Base-by-base conservation (phyloP, 2,113 vertebrate genomes). In the Leptocoma aspasia region DNA sequence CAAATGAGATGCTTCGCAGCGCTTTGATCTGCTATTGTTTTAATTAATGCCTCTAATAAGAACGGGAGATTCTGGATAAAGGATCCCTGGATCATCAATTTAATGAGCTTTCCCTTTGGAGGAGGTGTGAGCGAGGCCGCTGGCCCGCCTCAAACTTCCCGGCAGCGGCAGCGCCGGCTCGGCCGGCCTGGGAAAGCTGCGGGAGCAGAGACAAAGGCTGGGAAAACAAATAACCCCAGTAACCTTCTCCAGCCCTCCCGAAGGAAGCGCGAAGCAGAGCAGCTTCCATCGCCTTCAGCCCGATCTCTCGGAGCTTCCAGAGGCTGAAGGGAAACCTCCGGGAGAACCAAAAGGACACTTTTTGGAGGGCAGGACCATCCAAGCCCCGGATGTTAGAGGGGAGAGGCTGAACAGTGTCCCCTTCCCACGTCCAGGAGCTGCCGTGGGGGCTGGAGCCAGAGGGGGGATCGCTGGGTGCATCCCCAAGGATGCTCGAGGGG, bases 21-120 rank as follows among this genome's bases (percentile, higher is more conserved):
- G 22, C 90, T 96, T 96, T 96, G 90, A 96, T 95, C 92, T 92
- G 73, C 90, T 35, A 52, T 95, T 92, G 92, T 88, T 90, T 96
- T 97, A 93, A 93, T 95, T 94, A 94, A 77, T 18, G 13, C 88
- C 63, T 90, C 72, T 81, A 80, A 73, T 86, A 82, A 91, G 89
- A 84, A 56, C 4, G 90, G 64, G 61, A 94, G 86, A 31, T 86
- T 30, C 91, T 71, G 96, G 86, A 59, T 66, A 73, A 70, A 95
- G 94, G 92, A 70, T 65, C 9, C 76, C 50, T 66, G 89, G 71
- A 81, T 78, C 82, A 77, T 70, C 87, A 63, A 3, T 19, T 75
- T 92, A 96, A 94, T 79, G 95, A 96, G 95, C 78, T 94, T 83
- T 84, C 56, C 68, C 71, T 54, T 22, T 0, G 57, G n/a, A 66